Base-by-base conservation (phyloP, 2,113 vertebrate species). In the Salminus brasiliensis region DNA sequence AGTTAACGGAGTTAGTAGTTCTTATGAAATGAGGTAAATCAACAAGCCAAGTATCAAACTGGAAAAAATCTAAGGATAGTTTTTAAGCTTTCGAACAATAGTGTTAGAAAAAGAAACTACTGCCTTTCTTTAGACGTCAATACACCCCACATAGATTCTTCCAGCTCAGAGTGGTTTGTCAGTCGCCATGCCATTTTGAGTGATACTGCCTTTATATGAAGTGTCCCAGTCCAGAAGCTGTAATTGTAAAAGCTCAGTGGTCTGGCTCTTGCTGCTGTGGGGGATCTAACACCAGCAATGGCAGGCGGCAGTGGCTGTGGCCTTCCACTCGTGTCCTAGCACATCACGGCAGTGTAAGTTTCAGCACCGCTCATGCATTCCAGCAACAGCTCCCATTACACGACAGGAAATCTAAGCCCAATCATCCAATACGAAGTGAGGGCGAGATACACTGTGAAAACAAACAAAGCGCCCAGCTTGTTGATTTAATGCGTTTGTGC, bases 361-460 rank as follows among this genome's bases (percentile, higher is more conserved):
- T 55, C 52, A 43, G 63, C n/a, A 27, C 34, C 41, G 59, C 60
- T 80, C 68, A 57, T 53, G 72, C 86, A 87, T 90, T 91, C 87
- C 86, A 84, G 23, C 43, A 70, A 45, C 36, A 76, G 66, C 77
- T 91, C 87, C 83, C 87, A 85, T 90, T 87, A 85, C 88, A 80
- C 63, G 71, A 84, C 86, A 85, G 89, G 92, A 92, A 92, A 91
- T 87, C 77, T 83, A 86, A 90, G 72, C 84, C 86, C 76, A 83
- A 86, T 92, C 87, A 87, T 87, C 86, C 87, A 85, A 90, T 87
- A 84, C 74, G 83, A 85, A 87, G 89, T 84, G 89, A 90, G 89
- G 85, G 86, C 75, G 65, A 80, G 87, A 91, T 87, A 89, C 83
- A 55, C 87, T 84, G 83, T 84, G 72, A 91, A 92, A 93, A 90